Evolutionary conservation across 2,888 invertebrate species (phyloP), one percentile per base, ranked within the genome.

Genomic region (Heterodera filipjevi): DNA sequence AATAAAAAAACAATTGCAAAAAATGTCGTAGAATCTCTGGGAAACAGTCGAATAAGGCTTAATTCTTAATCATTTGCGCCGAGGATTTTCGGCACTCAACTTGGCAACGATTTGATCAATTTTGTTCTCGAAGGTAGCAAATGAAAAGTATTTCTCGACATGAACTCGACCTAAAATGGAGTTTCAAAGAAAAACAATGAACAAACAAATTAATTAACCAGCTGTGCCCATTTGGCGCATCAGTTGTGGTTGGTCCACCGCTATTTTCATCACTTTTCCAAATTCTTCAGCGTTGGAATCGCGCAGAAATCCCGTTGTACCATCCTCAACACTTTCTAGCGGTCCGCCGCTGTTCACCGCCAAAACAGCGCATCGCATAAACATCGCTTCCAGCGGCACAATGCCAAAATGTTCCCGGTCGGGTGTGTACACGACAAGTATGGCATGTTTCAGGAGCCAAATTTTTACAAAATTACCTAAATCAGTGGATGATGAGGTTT

Each of bases 381-480:
- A 95, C 99, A 99, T 99, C 0, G 97, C 96, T 91, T 99, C 99
- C 77, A 99, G 91, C 0, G 99, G 99, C 14, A 99, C 99, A 86
- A 99, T 99, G 8, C 99, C 99, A 91, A 99, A 99, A 91, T 99
- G 99, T 90, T 99, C 99, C 89, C 94, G 94, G 3, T 93, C 93
- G 1, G 99, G 99, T 12, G 99, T 99, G 89, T 99, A 99, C 33
- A 99, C 89, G 32, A 99, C 91, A 82, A 94, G 93, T 77, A 93
- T 92, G 84, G 94, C 93, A 78, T 93, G 91, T 53, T 92, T 91
- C n/a, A 99, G 91, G 32, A 99, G 90, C 22, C 93, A 92, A 10
- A 94, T 92, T 90, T 99, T 99, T 77, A 93, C 92, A 66, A 92
- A 90, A 89, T 98, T 96, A 73, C 93, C 93, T 86, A 53, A 81